Conservation (phyloP, 2,888 invertebrate genomes). For the Harpalus rubripes region DNA sequence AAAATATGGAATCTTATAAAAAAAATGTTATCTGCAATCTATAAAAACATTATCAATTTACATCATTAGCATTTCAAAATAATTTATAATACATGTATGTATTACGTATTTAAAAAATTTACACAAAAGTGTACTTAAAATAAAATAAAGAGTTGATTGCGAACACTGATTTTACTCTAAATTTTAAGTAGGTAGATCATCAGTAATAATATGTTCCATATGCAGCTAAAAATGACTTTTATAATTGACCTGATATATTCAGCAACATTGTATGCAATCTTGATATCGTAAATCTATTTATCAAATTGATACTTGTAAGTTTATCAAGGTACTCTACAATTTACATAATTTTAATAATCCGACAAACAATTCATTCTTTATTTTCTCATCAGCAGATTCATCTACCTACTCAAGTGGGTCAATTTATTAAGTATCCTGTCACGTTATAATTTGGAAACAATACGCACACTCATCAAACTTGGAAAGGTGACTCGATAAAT, state of each 20-base stretch:
- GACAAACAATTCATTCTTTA: conserved; percentile 36
- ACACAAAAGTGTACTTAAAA: neutral
- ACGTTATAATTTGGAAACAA: conserved; percentile 40
- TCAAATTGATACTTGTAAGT: conserved; percentile 41
- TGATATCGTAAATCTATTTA: conserved; percentile 40
- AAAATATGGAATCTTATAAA: no score
- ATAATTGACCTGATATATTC: conserved; percentile 29
- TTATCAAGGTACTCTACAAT: conserved; percentile 48
- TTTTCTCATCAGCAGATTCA: conserved; percentile 26
- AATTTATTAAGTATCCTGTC: conserved; percentile 49
- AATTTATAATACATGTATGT: neutral
- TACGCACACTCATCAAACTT: conserved; percentile 13
- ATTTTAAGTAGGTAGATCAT: neutral
- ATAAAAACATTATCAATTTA: no score
- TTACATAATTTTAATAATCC: conserved; percentile 47
- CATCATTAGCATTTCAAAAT: neutral
- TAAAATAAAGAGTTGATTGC: neutral
- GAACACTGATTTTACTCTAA: neutral
- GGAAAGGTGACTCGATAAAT: conserved; percentile 20
- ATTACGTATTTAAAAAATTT: neutral
- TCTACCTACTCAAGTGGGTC: conserved; percentile 18
- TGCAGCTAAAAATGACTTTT: neutral
- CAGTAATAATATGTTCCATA: conserved; percentile 12
- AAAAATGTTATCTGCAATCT: no score
- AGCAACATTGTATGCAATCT: conserved; percentile 13